Evolutionary conservation across 1,140 invertebrate genomes (phyloP).

Genomic region (Apolygus lucorum): DNA sequence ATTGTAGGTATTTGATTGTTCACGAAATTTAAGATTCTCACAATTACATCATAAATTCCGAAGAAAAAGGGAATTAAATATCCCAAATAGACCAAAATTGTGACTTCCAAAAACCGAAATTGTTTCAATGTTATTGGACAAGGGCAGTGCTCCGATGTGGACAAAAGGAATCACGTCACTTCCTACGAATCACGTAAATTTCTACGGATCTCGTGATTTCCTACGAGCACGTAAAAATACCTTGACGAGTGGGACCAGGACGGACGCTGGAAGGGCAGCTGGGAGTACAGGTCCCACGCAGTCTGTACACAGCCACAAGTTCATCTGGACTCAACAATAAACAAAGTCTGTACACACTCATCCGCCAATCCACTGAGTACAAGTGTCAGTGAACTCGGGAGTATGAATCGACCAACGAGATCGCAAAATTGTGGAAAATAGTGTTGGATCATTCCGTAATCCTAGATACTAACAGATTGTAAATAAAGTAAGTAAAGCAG

Average conservation of each 20-base stretch:
- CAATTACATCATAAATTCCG: no score
- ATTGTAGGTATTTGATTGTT: no score
- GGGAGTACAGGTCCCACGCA: constrained; percentile 6
- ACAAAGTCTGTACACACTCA: constrained; percentile 8
- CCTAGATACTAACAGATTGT: not conserved
- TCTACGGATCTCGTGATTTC: no score
- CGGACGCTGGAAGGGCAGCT: not conserved
- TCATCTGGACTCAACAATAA: constrained; percentile 9
- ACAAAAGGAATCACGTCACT: no score
- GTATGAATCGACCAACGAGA: not conserved
- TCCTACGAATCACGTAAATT: no score
- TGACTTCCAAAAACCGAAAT: no score
- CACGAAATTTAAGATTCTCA: no score
- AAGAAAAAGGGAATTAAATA: no score
- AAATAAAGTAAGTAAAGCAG: not conserved
- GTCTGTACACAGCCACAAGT: constrained; percentile 16
- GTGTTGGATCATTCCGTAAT: not conserved
- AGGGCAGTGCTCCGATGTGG: no score
- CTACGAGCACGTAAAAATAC: not conserved
- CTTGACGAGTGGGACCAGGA: not conserved
- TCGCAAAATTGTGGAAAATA: not conserved
- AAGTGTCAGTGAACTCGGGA: not conserved
- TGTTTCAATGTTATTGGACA: no score
- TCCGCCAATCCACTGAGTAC: not conserved
- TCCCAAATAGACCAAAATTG: no score